phyloP scores from a whole-genome alignment of 2,113 vertebrate species.

The Lophochroa leadbeateri region DNA sequence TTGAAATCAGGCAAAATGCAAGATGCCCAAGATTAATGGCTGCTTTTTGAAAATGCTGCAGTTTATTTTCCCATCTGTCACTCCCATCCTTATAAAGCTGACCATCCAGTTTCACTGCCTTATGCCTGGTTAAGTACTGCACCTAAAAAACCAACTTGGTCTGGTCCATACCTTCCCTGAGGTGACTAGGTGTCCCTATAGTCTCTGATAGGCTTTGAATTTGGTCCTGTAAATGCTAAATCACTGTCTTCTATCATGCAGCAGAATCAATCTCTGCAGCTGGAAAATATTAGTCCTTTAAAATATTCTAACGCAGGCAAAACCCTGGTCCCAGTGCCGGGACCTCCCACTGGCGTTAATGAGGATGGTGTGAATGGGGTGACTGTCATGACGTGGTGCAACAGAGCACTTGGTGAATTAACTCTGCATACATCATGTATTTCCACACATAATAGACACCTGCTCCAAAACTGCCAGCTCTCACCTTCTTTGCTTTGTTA shows the following conservation, averaged over 20 bases:
- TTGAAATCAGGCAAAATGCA: not conserved
- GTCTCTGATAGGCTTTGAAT: not conserved
- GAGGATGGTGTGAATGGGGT: not conserved
- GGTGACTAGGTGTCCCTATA: not conserved
- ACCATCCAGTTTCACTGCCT: not conserved
- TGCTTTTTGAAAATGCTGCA: not conserved
- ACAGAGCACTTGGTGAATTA: not conserved
- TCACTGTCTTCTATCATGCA: not conserved
- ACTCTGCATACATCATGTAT: not conserved
- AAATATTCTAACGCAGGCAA: not conserved
- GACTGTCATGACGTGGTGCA: not conserved
- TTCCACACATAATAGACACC: conserved; percentile 45
- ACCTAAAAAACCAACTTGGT: not conserved
- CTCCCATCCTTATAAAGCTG: not conserved
- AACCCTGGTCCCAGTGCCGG: not conserved
- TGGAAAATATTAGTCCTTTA: not conserved
- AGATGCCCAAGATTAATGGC: not conserved
- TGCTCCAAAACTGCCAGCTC: conserved; percentile 7
- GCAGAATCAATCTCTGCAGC: not conserved
- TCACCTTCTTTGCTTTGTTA: conserved; percentile 16
- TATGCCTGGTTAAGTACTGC: not conserved
- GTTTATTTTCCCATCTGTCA: not conserved
- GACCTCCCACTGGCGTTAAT: not conserved
- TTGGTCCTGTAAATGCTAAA: not conserved
- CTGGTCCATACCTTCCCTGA: not conserved